Conservation (phyloP, 2,113 vertebrate genomes). For the Microcebus jonahi region DNA sequence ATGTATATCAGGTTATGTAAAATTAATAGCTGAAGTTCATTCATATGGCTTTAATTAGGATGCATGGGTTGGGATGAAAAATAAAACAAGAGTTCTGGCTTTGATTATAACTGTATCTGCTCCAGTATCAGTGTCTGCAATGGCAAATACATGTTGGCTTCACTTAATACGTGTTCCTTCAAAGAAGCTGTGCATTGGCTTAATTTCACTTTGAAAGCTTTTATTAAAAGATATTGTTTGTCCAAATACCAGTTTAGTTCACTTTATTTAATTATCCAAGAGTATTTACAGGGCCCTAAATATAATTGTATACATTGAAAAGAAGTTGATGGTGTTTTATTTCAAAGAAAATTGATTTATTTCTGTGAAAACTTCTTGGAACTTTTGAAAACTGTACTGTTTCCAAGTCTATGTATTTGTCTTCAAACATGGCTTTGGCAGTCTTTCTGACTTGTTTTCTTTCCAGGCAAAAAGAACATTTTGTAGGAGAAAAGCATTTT, state of each 20-base stretch:
- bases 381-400: slow-evolving; percentile 8
- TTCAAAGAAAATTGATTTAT: slow-evolving; percentile 72
- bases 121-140: slow-evolving; percentile 77
- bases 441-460: slow-evolving; percentile 23
- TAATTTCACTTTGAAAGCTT: slow-evolving; percentile 72
- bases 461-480: slow-evolving; percentile 23
- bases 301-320: slow-evolving; percentile 62
- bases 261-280: slow-evolving; percentile 72
- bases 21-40: slow-evolving; percentile 84
- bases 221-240: slow-evolving; percentile 77
- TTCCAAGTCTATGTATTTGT: slow-evolving; percentile 61
- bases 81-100: slow-evolving; percentile 74
- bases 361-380: slow-evolving; percentile 32
- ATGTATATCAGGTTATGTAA: slow-evolving; percentile 84
- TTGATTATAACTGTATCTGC: slow-evolving; percentile 82
- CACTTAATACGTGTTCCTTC: slow-evolving; percentile 68
- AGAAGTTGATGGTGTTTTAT: slow-evolving; percentile 56
- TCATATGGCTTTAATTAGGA: slow-evolving; percentile 86
- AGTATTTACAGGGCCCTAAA: slow-evolving; percentile 63
- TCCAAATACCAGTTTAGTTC: slow-evolving; percentile 65
- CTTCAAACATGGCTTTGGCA: neutral
- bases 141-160: slow-evolving; percentile 80
- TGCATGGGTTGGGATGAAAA: slow-evolving; percentile 63
- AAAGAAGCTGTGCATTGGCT: slow-evolving; percentile 43
- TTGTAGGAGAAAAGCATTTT: slow-evolving; percentile 41